Base-by-base conservation (phyloP, 2,113 vertebrate genomes). In the Zosterops pallidus region DNA sequence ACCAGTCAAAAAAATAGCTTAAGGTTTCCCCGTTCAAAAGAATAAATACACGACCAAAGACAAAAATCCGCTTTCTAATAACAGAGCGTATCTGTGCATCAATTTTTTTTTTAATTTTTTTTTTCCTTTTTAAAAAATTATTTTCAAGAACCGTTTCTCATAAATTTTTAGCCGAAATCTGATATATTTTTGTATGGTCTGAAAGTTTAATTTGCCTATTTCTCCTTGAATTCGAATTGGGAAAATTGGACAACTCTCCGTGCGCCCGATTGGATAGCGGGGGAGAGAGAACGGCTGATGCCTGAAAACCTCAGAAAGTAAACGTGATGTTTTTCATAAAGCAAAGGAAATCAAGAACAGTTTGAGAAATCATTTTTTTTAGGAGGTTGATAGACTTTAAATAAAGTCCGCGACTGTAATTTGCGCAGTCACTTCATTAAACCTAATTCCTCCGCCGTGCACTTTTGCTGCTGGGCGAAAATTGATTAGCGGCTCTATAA, bases 381-480 rank as follows among this genome's bases (percentile, higher is more conserved):
- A 74, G 92, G 72, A 64, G 72, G 60, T 78, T 92, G 94, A 95
- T 93, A 83, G 86, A 94, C 92, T 91, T 95, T 92, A 94, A 95
- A 96, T 94, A 68, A 97, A 96, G 91, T 95, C 88, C 35, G 14
- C 25, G 14, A 53, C 86, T 60, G 76, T 88, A 94, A 96, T 96
- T 97, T 95, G 85, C 88, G 3, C 89, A 90, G 88, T 89, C 94
- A 96, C 92, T 94, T 96, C 93, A 96, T 97, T 96, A 95, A 97
- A 96, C 50, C 56, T 60, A 85, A 95, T 95, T 78, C 83, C 93
- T 74, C 93, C 49, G 44, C 56, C 69, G 92, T 83, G 18, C 55
- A 63, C 70, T 81, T 93, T 88, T 89, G 93, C 93, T 96, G 75
- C 93, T 53, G 93, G 92, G 92, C 95, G 96, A 93, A 95, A 97